Evolutionary conservation across 2,888 invertebrate genomes (phyloP).

Genomic region (Philereme vetulata): DNA sequence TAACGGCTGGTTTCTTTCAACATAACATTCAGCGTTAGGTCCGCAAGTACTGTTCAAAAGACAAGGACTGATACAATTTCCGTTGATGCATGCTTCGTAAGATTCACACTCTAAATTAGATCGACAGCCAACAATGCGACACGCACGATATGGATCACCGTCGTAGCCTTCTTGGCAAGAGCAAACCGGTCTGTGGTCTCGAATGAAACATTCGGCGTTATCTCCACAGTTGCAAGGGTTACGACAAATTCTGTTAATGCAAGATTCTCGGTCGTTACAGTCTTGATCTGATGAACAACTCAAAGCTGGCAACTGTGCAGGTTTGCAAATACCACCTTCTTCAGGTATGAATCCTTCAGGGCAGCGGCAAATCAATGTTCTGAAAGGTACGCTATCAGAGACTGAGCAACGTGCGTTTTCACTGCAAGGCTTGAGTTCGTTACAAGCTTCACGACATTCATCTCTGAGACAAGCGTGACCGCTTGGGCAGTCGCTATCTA

Average conservation of each 20-base stretch:
- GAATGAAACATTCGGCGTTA: slow-evolving; percentile 91
- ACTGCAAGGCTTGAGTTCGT: slow-evolving; percentile 89
- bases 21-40: slow-evolving; percentile 91
- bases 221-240: slow-evolving; percentile 95
- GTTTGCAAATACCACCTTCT: slow-evolving; percentile 90
- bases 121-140: slow-evolving; percentile 92
- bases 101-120: slow-evolving; percentile 92
- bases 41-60: slow-evolving; percentile 91
- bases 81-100: slow-evolving; percentile 92
- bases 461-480: slow-evolving; percentile 91
- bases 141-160: slow-evolving; percentile 93
- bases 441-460: slow-evolving; percentile 91
- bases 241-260: slow-evolving; percentile 93
- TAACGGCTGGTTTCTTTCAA: slow-evolving; percentile 87
- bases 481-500: slow-evolving; percentile 91
- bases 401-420: slow-evolving; percentile 91
- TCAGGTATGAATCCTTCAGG: slow-evolving; percentile 93
- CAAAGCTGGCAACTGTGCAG: slow-evolving; percentile 87
- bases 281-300: slow-evolving; percentile 92
- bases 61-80: slow-evolving; percentile 94
- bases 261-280: slow-evolving; percentile 90
- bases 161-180: slow-evolving; percentile 93
- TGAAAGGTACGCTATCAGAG: slow-evolving; percentile 92
- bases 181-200: slow-evolving; percentile 93
- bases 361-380: slow-evolving; percentile 95